phyloP scores from a whole-genome alignment of 2,888 invertebrate genomes.

The Tachina lurida region DNA sequence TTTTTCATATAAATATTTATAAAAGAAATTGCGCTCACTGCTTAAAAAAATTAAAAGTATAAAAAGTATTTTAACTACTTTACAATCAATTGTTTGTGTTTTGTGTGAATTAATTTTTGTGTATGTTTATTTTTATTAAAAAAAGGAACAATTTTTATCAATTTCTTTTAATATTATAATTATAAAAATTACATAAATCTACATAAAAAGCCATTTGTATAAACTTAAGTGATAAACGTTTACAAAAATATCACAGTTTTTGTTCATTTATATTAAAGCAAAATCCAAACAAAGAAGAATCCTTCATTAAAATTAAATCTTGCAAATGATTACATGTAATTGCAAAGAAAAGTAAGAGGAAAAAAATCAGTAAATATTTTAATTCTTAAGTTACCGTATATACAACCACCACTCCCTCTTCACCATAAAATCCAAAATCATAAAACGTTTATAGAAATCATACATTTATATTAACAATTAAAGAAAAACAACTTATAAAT shows the following conservation, averaged over 20 bases:
- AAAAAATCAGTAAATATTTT: constrained; percentile 59
- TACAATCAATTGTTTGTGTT: constrained; percentile 52
- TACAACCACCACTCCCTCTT: constrained; percentile 29
- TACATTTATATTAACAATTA: constrained; percentile 71
- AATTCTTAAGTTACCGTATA: constrained; percentile 59
- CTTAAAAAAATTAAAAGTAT: constrained; percentile 60
- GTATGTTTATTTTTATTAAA: constrained; percentile 73
- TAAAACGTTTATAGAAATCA: constrained; percentile 72
- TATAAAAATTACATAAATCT: constrained; percentile 46
- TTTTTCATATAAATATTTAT: constrained; percentile 61
- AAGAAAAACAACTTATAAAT: constrained; percentile 59
- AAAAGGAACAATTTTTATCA: constrained; percentile 59
- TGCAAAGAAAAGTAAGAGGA: constrained; percentile 46
- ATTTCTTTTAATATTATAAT: constrained; percentile 59
- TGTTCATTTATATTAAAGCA: constrained; percentile 52
- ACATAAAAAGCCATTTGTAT: constrained; percentile 81
- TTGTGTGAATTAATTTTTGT: constrained; percentile 64
- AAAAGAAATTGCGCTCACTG: constrained; percentile 62
- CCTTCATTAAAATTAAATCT: constrained; percentile 50
- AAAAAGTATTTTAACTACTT: constrained; percentile 70
- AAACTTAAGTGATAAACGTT: constrained; percentile 81
- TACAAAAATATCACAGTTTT: constrained; percentile 67
- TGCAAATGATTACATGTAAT: constrained; percentile 34
- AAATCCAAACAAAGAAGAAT: constrained; percentile 32
- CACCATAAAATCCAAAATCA: constrained; percentile 58